Evolutionary conservation across 2,797 vertebrate genomes (phyloP), one percentile per base, ranked within the genome.

Genomic region (Poeciliopsis turneri): DNA sequence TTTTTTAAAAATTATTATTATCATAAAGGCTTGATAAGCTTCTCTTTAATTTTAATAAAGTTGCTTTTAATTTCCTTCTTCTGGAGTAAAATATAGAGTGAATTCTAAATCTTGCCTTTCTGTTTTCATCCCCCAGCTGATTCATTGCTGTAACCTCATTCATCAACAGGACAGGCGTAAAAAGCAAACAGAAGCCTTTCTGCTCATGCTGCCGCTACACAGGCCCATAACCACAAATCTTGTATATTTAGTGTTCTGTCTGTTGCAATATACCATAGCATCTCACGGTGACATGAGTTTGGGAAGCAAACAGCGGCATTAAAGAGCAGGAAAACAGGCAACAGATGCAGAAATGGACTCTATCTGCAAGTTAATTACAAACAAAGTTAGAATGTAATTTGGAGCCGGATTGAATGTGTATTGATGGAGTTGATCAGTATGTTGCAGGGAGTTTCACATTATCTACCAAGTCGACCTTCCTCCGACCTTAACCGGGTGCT

Each of bases 61-160:
- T 71, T 46, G 84, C 45, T 74, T 87, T 87, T 82, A 79, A 87
- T 92, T 72, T 72, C 69, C 78, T 86, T 89, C 79, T 81, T 72
- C 72, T 5, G 55, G 18, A 53, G 61, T 1, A 45, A 51, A 80
- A 66, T 57, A 33, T 73, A 78, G 45, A 73, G 33, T 41, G 72
- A 79, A 72, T 75, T 16, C 41, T 70, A 80, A 79, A 89, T 66
- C 69, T 76, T 80, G 43, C 79, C 87, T 87, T 75, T 69, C 49
- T 28, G 45, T 69, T 82, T 82, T 78, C 33, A 80, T 76, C 76
- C 84, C 76, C 69, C 81, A 53, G 75, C 75, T 79, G 71, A 85
- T 88, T 81, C 72, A 46, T 87, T 86, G 83, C 79, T 77, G 49
- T 69, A 51, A 69, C 74, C 25, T 59, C 81, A 73, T 84, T 89